Percentiles rank a stretch among this genome's conserved stretches.
Conservation (phyloP, 2,797 vertebrate genomes). For the Poeciliopsis presidionis region DNA sequence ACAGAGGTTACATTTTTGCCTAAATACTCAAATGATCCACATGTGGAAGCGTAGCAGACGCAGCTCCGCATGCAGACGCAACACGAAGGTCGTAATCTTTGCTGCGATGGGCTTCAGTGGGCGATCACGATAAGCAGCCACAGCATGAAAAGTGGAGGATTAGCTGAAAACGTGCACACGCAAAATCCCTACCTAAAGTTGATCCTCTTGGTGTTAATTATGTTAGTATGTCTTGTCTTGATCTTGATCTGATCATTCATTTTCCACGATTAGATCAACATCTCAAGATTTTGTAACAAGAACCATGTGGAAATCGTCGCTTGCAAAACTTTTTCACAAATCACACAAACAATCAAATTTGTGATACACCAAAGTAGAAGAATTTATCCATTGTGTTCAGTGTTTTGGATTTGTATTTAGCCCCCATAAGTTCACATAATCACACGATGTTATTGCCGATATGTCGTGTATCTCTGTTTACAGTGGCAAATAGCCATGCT, state of each 20-base stretch:
- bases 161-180: not conserved
- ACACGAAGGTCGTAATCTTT: not conserved
- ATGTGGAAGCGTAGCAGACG: conserved; percentile 5
- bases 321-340: not conserved
- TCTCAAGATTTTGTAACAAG: not conserved
- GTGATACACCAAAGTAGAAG: not conserved
- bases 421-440: no score
- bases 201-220: not conserved
- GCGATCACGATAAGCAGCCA: not conserved
- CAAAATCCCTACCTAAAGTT: not conserved
- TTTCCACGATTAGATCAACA: not conserved
- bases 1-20: conserved; percentile 8
- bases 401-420: no score
- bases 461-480: no score
- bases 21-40: conserved; percentile 29
- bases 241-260: not conserved
- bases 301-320: not conserved
- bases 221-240: not conserved
- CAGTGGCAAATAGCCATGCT: no score
- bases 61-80: not conserved
- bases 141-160: not conserved
- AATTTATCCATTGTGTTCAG: no score
- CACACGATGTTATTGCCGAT: no score
- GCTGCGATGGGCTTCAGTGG: not conserved
- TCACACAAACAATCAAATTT: not conserved